Percentiles rank a stretch among this genome's conserved stretches.
Evolutionary conservation across 2,888 invertebrate genomes (phyloP).

Genomic region (Ctena decussata): DNA sequence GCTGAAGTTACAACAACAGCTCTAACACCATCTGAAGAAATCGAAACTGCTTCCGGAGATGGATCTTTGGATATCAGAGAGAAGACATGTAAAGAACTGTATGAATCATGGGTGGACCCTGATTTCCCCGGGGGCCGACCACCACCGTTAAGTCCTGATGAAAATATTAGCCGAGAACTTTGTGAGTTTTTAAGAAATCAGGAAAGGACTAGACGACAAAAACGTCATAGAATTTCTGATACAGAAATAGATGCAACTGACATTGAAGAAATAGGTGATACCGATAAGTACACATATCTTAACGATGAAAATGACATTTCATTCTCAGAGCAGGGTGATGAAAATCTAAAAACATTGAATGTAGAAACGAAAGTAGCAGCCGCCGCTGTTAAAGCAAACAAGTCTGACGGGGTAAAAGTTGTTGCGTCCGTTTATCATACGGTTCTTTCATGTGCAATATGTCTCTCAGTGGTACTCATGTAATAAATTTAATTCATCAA

Average conservation of each 20-base stretch:
- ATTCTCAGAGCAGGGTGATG: not conserved
- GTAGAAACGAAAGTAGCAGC: not conserved
- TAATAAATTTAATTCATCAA: too few species aligned
- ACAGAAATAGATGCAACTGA: not conserved
- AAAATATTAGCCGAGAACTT: constrained; percentile 32
- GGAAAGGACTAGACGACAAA: not conserved
- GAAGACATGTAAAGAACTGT: constrained; percentile 37
- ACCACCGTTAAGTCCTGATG: constrained; percentile 41
- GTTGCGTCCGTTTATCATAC: not conserved
- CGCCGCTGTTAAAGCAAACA: not conserved
- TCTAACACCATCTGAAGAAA: not conserved
- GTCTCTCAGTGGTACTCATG: not conserved
- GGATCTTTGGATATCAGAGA: not conserved
- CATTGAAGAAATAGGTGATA: not conserved
- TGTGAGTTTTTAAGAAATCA: constrained; percentile 36
- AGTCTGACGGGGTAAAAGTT: not conserved
- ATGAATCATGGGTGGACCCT: constrained; percentile 39
- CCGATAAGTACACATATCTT: not conserved
- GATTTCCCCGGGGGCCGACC: constrained; percentile 51
- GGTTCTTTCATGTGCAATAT: not conserved
- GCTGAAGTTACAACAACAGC: not conserved
- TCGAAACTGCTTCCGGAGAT: not conserved
- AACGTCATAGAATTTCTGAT: constrained; percentile 10
- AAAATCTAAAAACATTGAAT: not conserved
- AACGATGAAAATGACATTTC: not conserved